Evolutionary conservation across 2,888 invertebrate species (phyloP), one percentile per base, ranked within the genome.

Genomic region (Eretmocerus hayati): DNA sequence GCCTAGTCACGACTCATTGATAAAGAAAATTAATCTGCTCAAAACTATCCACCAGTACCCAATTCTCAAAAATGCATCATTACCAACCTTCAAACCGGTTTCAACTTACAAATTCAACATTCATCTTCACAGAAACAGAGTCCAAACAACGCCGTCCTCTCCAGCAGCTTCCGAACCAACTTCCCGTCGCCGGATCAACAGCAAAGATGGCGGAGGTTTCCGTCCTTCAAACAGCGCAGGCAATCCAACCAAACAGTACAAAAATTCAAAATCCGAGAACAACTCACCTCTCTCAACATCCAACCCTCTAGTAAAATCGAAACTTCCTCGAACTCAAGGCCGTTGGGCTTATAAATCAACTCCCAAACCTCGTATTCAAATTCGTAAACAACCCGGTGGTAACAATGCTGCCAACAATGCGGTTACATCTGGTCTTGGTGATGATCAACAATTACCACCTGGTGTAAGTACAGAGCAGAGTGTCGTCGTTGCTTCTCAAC

Each of bases 281-380:
- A 22, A 37, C 23, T 20, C 35, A 9, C 22, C 32, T 5, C 15
- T 32, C 8, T 32, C 15, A 2, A 5, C 21, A 8, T 75, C 81
- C 5, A 80, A 81, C 32, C 82, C 83, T 56, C 73, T 86, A 50
- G 87, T 86, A 65, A 87, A 88, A 72, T 84, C 89, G 61, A 90
- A 90, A 68, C 73, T 90, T 36, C 87, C 88, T 63, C 78, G 90
- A 38, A 78, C 88, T 13, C 87, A 85, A 40, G 90, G 90, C 44
- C 81, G 91, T 58, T 91, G 91, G 91, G 88, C 90, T 61, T 91
- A 90, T 71, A 90, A 90, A 73, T 89, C 90, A 9, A 87, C 90
- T 20, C 84, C 90, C 0, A 91, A 90, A 69, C 90, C 91, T 4
- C 80, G 89, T 69, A 84, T 91, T 8, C 82, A 82, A 42, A 90